A percentile compares a stretch with the other conserved stretches of the same genome.
These are phyloP conservation scores for Rhynchomys soricoides DNA, from an alignment of 2,113 vertebrate species.

Conservation along the genomic window DNA sequence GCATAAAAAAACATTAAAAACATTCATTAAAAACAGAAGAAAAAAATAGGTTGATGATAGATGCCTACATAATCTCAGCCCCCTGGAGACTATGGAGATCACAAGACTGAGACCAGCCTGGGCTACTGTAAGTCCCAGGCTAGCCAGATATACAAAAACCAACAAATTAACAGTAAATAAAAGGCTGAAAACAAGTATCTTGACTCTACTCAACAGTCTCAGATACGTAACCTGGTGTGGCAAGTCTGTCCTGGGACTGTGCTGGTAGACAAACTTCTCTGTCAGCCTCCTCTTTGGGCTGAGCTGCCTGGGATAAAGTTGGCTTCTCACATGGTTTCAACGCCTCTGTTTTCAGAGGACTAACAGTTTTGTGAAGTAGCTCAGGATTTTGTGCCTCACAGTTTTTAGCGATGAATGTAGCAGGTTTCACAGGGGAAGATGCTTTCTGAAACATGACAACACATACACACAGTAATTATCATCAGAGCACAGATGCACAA, in stretches of 20 bases:
- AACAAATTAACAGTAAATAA: background rate
- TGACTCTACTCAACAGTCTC: background rate
- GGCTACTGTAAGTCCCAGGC: background rate
- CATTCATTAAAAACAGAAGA: background rate
- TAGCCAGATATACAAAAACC: background rate
- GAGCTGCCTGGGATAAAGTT: constrained; percentile 64
- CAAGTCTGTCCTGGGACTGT: constrained; percentile 84
- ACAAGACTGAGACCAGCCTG: background rate
- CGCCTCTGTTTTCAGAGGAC: constrained; percentile 77
- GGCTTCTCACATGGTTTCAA: constrained; percentile 64
- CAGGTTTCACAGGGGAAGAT: constrained; percentile 63
- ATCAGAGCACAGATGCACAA: background rate
- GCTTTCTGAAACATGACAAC: constrained; percentile 72
- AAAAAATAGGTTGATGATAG: background rate
- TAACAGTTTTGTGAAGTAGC: constrained; percentile 57
- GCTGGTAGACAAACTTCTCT: constrained; percentile 84
- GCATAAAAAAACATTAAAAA: no score
- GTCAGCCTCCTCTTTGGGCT: constrained; percentile 80
- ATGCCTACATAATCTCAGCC: no score
- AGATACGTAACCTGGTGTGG: constrained; percentile 87
- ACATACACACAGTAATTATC: constrained; percentile 2
- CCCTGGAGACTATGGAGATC: background rate
- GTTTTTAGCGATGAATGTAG: constrained; percentile 72
- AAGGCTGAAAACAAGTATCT: background rate
- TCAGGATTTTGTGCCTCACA: constrained; percentile 72